phyloP scores from a whole-genome alignment of 2,797 vertebrate species.

The Xiphophorus birchmanni region DNA sequence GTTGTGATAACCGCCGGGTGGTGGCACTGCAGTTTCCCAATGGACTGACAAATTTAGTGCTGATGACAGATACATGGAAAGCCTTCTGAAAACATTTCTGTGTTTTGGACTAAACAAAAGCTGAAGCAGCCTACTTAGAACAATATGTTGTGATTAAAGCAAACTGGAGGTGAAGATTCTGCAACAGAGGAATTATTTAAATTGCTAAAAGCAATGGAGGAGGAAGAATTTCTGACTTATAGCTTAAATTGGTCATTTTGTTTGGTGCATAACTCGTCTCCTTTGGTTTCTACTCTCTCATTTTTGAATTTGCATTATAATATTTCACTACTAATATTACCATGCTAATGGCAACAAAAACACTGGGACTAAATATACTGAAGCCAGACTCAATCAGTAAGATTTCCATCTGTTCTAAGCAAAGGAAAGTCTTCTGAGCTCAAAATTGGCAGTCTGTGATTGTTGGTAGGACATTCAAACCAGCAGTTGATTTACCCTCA shows the following conservation, averaged over 20 bases:
- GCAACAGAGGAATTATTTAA: neutral
- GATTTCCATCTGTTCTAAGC: too few species aligned
- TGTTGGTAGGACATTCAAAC: too few species aligned
- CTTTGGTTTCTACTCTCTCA: neutral
- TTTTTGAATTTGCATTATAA: neutral
- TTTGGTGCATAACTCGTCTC: neutral
- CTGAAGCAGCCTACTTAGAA: neutral
- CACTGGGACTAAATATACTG: too few species aligned
- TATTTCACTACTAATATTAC: neutral
- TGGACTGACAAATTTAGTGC: neutral
- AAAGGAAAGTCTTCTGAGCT: too few species aligned
- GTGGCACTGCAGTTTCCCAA: neutral
- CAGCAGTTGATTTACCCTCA: too few species aligned
- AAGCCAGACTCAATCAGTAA: neutral
- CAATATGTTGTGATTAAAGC: neutral
- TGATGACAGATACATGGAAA: neutral
- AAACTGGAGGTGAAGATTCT: neutral
- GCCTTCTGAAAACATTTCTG: neutral
- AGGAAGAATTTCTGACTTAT: neutral
- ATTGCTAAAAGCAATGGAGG: neutral
- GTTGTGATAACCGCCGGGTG: conserved; percentile 9
- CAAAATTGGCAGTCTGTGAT: too few species aligned
- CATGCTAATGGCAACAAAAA: too few species aligned
- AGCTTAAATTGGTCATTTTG: neutral
- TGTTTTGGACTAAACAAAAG: neutral